Evolutionary conservation across 1,140 invertebrate species (phyloP).

Genomic region (Drosophila kurseongensis): DNA sequence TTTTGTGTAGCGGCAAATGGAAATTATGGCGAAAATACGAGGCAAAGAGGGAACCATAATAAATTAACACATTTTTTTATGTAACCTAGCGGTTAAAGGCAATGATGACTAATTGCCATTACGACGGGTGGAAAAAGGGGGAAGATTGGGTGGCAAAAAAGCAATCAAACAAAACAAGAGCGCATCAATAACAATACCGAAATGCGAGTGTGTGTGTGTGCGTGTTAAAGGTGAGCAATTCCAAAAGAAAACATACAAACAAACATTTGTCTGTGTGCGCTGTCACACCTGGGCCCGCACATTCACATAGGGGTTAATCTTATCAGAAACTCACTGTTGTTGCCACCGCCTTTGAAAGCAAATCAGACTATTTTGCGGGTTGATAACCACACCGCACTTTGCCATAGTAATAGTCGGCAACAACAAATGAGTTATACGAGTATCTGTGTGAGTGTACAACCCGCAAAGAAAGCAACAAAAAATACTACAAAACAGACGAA

Average conservation of each 20-base stretch:
- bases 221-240: constrained; percentile 31
- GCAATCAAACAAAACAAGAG: constrained; percentile 38
- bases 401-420: constrained; percentile 63
- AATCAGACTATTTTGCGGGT: constrained; percentile 13
- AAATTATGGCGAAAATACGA: constrained; percentile 60
- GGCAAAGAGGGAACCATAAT: constrained; percentile 59
- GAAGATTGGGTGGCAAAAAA: constrained; percentile 6
- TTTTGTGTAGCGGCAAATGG: constrained; percentile 21
- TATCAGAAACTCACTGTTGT: constrained; percentile 54
- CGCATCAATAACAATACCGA: constrained; percentile 37
- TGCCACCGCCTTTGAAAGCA: constrained; percentile 33
- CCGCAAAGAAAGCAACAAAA: constrained; percentile 47
- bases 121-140: constrained; percentile 1
- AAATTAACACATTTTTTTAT: constrained; percentile 81
- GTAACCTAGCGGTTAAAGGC: constrained; percentile 54
- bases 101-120: constrained; percentile 71
- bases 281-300: constrained; percentile 33
- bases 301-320: constrained; percentile 57
- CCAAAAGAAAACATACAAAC: constrained; percentile 1
- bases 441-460: constrained; percentile 22
- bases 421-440: constrained; percentile 51
- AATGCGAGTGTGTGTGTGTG: constrained; percentile 16
- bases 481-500: constrained; percentile 49
- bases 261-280: constrained; percentile 19
- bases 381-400: constrained; percentile 39